phyloP scores from a whole-genome alignment of 2,113 vertebrate genomes.

The Psephotus haematonotus region DNA sequence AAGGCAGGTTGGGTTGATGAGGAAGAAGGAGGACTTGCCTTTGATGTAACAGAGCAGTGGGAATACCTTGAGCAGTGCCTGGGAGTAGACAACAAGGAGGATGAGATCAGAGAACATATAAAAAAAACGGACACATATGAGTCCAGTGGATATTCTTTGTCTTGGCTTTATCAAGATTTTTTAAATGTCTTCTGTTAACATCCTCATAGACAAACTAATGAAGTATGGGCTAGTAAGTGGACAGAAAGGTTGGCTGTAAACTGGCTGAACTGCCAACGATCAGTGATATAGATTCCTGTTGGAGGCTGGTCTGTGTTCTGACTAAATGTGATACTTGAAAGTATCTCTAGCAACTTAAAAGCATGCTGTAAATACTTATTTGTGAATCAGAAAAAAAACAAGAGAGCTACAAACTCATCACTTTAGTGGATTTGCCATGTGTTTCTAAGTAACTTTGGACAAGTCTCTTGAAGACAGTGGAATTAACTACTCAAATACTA shows the following conservation, averaged over 20 bases:
- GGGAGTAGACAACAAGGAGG: neutral
- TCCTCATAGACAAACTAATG: neutral
- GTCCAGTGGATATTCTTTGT: neutral
- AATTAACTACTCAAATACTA: neutral
- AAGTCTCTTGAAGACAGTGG: neutral
- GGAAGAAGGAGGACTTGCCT: accelerated
- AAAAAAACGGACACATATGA: neutral
- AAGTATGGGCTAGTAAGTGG: neutral
- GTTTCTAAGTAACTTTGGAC: neutral
- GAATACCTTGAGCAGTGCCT: neutral
- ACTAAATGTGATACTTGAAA: neutral
- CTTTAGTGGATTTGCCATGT: accelerated
- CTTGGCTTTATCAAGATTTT: neutral
- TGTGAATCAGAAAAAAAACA: neutral
- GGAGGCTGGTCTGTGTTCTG: neutral
- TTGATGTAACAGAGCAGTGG: neutral
- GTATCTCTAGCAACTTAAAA: neutral
- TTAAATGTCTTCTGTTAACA: neutral
- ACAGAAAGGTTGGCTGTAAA: neutral
- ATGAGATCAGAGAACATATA: neutral
- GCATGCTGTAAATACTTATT: neutral
- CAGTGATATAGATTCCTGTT: neutral
- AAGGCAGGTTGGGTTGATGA: accelerated
- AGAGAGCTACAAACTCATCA: neutral
- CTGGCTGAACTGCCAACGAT: neutral